phyloP scores from a whole-genome alignment of 2,113 vertebrate genomes.

The Malurus melanocephalus region DNA sequence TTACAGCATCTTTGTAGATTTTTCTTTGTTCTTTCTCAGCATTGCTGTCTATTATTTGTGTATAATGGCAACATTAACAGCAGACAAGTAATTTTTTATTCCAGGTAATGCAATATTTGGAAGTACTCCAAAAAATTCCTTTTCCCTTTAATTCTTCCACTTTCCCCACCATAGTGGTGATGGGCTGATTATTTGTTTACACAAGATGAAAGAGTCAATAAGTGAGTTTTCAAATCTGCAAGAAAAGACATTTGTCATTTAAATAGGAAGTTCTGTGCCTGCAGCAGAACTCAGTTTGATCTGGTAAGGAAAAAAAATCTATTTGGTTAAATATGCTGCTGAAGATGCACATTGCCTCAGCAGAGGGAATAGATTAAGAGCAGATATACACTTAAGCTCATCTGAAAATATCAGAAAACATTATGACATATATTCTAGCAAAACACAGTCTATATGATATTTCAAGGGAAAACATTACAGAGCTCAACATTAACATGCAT shows the following conservation, averaged over 20 bases:
- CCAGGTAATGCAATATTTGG: slow-evolving; percentile 53
- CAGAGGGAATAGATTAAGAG: slow-evolving; percentile 66
- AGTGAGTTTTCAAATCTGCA: slow-evolving; percentile 53
- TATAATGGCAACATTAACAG: slow-evolving; percentile 42
- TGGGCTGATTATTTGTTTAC: slow-evolving; percentile 65
- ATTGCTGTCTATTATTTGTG: not conserved
- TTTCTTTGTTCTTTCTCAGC: slow-evolving; percentile 36
- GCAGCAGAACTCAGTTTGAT: slow-evolving; percentile 68
- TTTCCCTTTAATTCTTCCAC: slow-evolving; percentile 13
- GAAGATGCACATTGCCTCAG: slow-evolving; percentile 64
- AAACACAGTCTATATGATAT: not conserved
- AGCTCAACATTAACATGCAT: not conserved
- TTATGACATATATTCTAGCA: slow-evolving; percentile 49
- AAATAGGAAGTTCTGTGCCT: slow-evolving; percentile 70
- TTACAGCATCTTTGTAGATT: slow-evolving; percentile 13
- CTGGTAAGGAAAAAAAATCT: slow-evolving; percentile 60
- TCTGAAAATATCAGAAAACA: slow-evolving; percentile 64
- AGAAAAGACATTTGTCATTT: slow-evolving; percentile 71
- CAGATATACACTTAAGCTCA: slow-evolving; percentile 41
- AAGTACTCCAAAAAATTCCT: slow-evolving; percentile 43
- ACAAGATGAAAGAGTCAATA: slow-evolving; percentile 65
- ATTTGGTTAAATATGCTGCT: slow-evolving; percentile 75
- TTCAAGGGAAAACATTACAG: slow-evolving; percentile 13
- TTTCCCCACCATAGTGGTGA: slow-evolving; percentile 12
- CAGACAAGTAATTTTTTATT: slow-evolving; percentile 45